Evolutionary conservation across 2,113 vertebrate species (phyloP).

Genomic region (Chascanopsetta lugubris): DNA sequence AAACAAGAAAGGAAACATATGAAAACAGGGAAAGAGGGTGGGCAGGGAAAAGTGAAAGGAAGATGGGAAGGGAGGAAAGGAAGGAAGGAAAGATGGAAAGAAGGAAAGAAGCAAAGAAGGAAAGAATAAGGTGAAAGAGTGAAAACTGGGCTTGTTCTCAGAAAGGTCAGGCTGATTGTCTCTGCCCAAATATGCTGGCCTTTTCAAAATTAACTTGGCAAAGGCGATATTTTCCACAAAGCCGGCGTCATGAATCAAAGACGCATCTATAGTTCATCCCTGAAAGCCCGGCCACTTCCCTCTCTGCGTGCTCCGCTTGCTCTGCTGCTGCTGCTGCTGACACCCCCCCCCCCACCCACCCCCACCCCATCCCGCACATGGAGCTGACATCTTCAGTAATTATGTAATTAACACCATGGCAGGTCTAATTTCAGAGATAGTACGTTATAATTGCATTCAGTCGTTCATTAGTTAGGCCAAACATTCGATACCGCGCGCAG

Average conservation of each 20-base stretch:
- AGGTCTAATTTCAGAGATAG: conserved; percentile 82
- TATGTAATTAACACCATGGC: conserved; percentile 84
- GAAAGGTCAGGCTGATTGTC: conserved; percentile 86
- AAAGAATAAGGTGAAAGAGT: conserved; percentile 64
- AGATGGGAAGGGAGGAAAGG: no score
- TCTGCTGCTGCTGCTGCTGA: no score
- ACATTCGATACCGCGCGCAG: conserved; percentile 70
- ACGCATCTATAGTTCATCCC: conserved; percentile 76
- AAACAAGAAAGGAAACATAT: no score
- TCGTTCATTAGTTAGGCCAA: conserved; percentile 79
- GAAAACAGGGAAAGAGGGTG: no score
- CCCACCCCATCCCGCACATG: conserved; percentile 28
- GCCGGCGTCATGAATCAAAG: conserved; percentile 83
- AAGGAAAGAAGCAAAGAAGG: conserved; percentile 7
- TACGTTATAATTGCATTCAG: conserved; percentile 80
- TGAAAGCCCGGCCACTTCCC: conserved; percentile 68
- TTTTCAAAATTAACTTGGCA: conserved; percentile 85
- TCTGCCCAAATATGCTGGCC: conserved; percentile 85
- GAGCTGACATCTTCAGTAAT: conserved; percentile 81
- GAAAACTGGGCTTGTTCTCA: conserved; percentile 71
- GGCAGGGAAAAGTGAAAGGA: no score
- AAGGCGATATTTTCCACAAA: conserved; percentile 83
- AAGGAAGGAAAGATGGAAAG: conserved; percentile 13
- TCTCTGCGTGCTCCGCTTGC: conserved; percentile 39
- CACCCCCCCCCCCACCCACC: conserved; percentile 21